Base-by-base conservation (phyloP, 2,113 vertebrate species). In the Phycodurus eques region DNA sequence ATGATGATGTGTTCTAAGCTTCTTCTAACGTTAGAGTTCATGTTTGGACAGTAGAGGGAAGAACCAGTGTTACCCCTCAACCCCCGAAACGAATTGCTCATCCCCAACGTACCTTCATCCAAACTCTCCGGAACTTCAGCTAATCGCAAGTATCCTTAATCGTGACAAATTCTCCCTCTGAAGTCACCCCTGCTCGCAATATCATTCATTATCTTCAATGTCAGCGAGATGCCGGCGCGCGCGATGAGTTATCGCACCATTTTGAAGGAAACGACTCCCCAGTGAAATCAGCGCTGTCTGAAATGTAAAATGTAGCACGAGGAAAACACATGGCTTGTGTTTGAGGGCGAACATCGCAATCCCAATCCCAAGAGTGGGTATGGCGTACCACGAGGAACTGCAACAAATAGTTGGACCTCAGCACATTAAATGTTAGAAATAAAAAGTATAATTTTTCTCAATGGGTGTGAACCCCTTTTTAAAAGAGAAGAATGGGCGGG, bases 141-240 rank as follows among this genome's bases (percentile, higher is more conserved):
- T 76, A 80, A 85, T 85, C 74, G 2, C 73, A 68, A 67, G 70
- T 75, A 85, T 84, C 73, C 76, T 70, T 11, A 56, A 67, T 80
- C 44, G 74, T 80, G 70, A 77, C 76, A 79, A 73, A 75, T 61
- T 20, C 59, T 66, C 62, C 59, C 54, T 69, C 35, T 56, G 46
- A 67, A 75, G 61, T 43, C 60, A 1, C 60, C 0, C 59, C 75
- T 17, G 76, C 69, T 35, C 1, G 4, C 53, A 64, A 51, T 64
- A 56, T 74, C 75, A 79, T 73, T 51, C 22, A n/a, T 15, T 47
- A 70, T 59, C 68, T 72, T 68, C 44, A 68, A 71, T 20, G 44
- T 47, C 43, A 22, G 10, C 6, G 9, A 20, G 19, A 42, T 10
- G 27, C 19, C 4, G 5, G 31, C n/a, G 54, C 27, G 20, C 31